Percentiles rank a stretch among this genome's conserved stretches.
These are phyloP conservation scores for Pterocles burchelli DNA, from an alignment of 2,113 vertebrate species.

Conservation along the genomic window DNA sequence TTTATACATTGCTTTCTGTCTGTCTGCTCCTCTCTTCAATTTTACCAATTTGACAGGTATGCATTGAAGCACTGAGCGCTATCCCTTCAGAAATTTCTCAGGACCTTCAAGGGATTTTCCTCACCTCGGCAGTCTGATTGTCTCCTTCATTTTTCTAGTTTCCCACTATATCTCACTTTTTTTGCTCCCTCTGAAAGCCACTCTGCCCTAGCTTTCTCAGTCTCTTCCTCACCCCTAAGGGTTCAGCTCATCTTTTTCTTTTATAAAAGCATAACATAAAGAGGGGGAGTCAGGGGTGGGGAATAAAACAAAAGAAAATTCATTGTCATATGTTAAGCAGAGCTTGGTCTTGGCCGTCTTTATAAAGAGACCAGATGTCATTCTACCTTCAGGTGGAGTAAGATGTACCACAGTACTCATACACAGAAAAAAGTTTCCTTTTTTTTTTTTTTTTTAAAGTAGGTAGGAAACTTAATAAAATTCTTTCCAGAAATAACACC, in stretches of 20 bases:
- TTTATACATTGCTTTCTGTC: neutral
- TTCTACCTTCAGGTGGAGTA: neutral
- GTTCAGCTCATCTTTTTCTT: neutral
- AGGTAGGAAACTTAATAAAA: neutral
- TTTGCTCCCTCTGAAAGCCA: neutral
- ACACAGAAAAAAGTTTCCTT: neutral
- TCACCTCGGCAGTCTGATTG: neutral
- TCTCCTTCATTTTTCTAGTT: neutral
- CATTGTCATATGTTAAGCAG: neutral
- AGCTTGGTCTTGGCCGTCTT: neutral
- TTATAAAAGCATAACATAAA: neutral
- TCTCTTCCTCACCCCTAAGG: neutral
- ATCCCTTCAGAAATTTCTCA: neutral
- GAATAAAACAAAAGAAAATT: neutral
- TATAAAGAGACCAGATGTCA: neutral
- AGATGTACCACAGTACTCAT: neutral
- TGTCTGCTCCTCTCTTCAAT: fast-evolving
- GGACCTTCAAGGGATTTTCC: neutral
- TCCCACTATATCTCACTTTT: neutral
- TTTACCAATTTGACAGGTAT: neutral
- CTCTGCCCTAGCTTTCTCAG: neutral
- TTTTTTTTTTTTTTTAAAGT: too few species aligned
- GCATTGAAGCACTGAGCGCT: too few species aligned
- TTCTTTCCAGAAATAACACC: neutral
- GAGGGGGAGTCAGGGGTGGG: fast-evolving